Evolutionary conservation across 2,888 invertebrate genomes (phyloP).

Genomic region (Gonocerus acuteangulatus): DNA sequence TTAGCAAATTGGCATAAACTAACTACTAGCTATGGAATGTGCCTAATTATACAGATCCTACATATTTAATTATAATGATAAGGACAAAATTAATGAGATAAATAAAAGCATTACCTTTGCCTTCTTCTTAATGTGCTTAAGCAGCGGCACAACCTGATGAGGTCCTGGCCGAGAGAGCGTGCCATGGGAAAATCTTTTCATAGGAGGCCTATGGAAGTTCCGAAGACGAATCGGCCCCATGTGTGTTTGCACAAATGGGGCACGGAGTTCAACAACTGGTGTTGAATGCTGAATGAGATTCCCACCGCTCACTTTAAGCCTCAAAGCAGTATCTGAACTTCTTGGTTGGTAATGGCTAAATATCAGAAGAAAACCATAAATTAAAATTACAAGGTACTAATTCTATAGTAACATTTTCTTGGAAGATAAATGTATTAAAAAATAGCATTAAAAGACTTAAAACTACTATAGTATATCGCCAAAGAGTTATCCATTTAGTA

Average conservation of each 20-base stretch:
- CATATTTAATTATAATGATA: no score
- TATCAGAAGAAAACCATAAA: conserved; percentile 35
- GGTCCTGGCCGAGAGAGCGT: conserved; percentile 62
- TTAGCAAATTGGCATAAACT: no score
- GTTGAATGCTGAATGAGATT: conserved; percentile 95
- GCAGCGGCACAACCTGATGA: conserved; percentile 74
- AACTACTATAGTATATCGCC: no score
- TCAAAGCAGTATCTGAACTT: conserved; percentile 68
- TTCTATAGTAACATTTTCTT: no score
- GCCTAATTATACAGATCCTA: no score
- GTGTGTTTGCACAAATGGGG: conserved; percentile 92
- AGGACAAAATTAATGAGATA: no score
- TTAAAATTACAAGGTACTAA: no score
- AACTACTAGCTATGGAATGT: no score
- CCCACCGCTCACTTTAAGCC: conserved; percentile 80
- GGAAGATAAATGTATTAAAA: no score
- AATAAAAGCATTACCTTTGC: conserved; percentile 55
- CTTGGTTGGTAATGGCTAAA: conserved; percentile 84
- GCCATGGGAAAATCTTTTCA: conserved; percentile 82
- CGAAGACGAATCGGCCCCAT: conserved; percentile 75
- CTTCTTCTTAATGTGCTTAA: conserved; percentile 87
- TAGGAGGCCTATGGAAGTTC: conserved; percentile 86
- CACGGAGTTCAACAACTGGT: conserved; percentile 88
- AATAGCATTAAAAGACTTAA: no score
- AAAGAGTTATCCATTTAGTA: no score